Evolutionary conservation across 1,140 invertebrate species (phyloP).

Genomic region (Hyposmocoma kahamanoa): DNA sequence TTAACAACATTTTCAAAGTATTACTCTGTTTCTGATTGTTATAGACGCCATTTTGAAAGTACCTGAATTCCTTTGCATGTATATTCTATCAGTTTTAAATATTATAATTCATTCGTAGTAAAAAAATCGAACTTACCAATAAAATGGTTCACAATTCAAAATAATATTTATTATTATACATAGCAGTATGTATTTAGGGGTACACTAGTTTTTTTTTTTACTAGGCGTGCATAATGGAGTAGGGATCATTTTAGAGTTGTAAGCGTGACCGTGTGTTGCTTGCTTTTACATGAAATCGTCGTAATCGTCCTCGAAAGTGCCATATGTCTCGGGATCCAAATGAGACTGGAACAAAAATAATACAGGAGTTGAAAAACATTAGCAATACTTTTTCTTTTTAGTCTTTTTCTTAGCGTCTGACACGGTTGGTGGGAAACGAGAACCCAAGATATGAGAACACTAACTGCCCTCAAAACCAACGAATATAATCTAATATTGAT

Average conservation of each 20-base stretch:
- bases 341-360: constrained; percentile 46
- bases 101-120: neutral
- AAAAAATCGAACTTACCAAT: neutral
- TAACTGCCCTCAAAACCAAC: too few relatives aligned
- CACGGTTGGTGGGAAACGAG: too few relatives aligned
- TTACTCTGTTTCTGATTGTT: neutral
- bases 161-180: neutral
- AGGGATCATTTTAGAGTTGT: neutral
- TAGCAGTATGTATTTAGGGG: neutral
- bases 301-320: constrained; percentile 54
- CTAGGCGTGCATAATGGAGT: neutral
- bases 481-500: too few relatives aligned
- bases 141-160: neutral
- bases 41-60: neutral
- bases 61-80: neutral
- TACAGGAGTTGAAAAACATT: neutral
- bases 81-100: neutral
- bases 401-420: neutral
- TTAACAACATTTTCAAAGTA: neutral
- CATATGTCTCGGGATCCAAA: constrained; percentile 54
- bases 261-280: neutral
- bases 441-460: too few relatives aligned
- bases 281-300: constrained; percentile 60
- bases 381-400: neutral
- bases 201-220: neutral